Base-by-base conservation (phyloP, 2,888 invertebrate genomes). In the Blastobasis adustella region DNA sequence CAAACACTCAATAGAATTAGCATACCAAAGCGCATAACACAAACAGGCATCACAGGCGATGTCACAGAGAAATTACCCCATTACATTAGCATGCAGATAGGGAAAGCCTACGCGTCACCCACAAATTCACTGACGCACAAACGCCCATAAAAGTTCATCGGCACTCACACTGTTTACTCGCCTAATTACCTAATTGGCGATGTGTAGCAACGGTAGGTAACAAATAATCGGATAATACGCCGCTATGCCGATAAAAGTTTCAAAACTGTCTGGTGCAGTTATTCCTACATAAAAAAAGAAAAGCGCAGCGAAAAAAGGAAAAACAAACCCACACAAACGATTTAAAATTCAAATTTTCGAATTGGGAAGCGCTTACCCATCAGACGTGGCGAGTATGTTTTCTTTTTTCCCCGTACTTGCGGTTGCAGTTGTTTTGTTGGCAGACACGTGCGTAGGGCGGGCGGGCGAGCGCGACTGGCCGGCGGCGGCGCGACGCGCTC, bases 401-500 rank as follows among this genome's bases (percentile, higher is more conserved):
- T 57, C 47, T 10, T 45, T n/a, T 49, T 54, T 55, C 3, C 23
- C 23, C 23, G 23, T 23, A 23, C 23, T 23, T 23, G 23, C 23
- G 23, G 23, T 23, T 23, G 23, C 8, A 49, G 37, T 57, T 52
- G 49, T 50, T 44, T 54, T 54, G 54, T 45, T 50, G 47, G 53
- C 23, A 51, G 63, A 76, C 78, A 72, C 76, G 79, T 77, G 79
- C 67, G 66, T 66, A 60, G 76, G 82, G 82, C 82, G 86, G 83
- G 83, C 78, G 83, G 78, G 65, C 66, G 72, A 72, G 72, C 67
- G 76, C 83, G 84, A 82, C 86, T 83, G 79, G 68, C 62, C 74
- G 81, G 70, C 80, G 79, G 61, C 72, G 56, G 57, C 57, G 55
- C 60, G 61, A 55, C 60, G 61, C 49, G 51, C 52, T 48, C 50